Evolutionary conservation across 2,797 vertebrate species (phyloP).

Genomic region (Salarias fasciatus): DNA sequence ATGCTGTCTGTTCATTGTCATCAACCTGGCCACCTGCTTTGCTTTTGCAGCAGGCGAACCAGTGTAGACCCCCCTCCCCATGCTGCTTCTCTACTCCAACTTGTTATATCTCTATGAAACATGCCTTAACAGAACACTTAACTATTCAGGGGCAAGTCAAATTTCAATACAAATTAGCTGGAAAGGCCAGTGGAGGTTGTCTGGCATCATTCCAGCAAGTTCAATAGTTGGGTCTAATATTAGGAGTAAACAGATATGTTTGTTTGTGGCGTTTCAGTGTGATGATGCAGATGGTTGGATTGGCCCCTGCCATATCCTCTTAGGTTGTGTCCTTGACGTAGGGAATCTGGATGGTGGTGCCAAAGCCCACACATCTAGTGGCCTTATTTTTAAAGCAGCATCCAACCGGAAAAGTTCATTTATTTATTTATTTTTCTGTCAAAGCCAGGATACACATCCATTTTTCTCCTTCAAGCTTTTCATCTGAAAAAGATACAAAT

Average conservation of each 20-base stretch:
- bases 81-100: slow-evolving; percentile 29
- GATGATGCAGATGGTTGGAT: slow-evolving; percentile 69
- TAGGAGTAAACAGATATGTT: slow-evolving; percentile 63
- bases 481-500: slow-evolving; percentile 31
- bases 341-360: slow-evolving; percentile 52
- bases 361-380: slow-evolving; percentile 63
- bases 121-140: slow-evolving; percentile 39
- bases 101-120: slow-evolving; percentile 64
- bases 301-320: slow-evolving; percentile 64
- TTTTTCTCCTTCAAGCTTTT: slow-evolving; percentile 20
- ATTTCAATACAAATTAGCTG: slow-evolving; percentile 51
- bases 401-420: slow-evolving; percentile 45
- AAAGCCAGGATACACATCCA: slow-evolving; percentile 16
- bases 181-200: slow-evolving; percentile 43
- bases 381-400: slow-evolving; percentile 62
- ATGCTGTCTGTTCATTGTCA: slow-evolving; percentile 86
- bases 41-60: slow-evolving; percentile 65
- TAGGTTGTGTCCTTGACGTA: slow-evolving; percentile 74
- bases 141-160: slow-evolving; percentile 33
- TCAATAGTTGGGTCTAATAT: slow-evolving; percentile 47
- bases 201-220: slow-evolving; percentile 55
- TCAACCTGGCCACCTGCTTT: slow-evolving; percentile 83
- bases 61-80: slow-evolving; percentile 36
- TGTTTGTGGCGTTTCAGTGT: slow-evolving; percentile 32
- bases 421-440: slow-evolving; percentile 19